Base-by-base conservation (phyloP, 2,797 vertebrate species). In the Lepilemur ruficaudatus region DNA sequence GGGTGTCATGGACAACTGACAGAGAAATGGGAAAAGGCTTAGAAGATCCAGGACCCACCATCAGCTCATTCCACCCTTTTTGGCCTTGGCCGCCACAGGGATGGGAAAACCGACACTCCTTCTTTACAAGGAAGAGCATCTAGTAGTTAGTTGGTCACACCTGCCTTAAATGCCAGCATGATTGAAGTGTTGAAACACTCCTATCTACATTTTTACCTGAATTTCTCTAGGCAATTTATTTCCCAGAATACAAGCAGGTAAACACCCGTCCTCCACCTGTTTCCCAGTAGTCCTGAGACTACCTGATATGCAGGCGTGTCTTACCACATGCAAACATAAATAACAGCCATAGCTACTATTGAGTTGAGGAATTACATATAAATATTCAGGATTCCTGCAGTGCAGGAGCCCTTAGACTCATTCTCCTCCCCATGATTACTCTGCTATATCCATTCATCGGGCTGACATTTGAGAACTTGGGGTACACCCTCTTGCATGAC, bases 141-240 rank as follows among this genome's bases (percentile, higher is more conserved):
- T 69, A n/a, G 57, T 38, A 28, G 4, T 82, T 79, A 91, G 38
- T 25, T 17, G 10, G 35, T 48, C 63, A 91, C 18, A 43, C n/a
- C 46, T 84, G 43, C 46, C 32, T 59, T 85, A 63, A 92, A 57
- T 41, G 41, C 35, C 78, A 69, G 57, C 5, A 18, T 50, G 18
- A 69, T 1, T 63, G 23, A 76, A 52, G n/a, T 84, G 61, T 32
- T 72, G 23, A 78, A 78, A 89, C 48, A 63, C 18, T 70, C 43
- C 13, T 41, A 11, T 80, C 67, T 78, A 35, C 28, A 52, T 92
- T 83, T 79, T 90, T 46, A 94, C 23, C 25, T 82, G 25, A 91
- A 90, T 95, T 89, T 86, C 61, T 57, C 46, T 13, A 78, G 46
- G 65, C 17, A 94, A 81, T 91, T 83, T 59, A 23, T 94, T 94